Base-by-base conservation (phyloP, 2,113 vertebrate species). In the Chaetorhynchus papuensis region DNA sequence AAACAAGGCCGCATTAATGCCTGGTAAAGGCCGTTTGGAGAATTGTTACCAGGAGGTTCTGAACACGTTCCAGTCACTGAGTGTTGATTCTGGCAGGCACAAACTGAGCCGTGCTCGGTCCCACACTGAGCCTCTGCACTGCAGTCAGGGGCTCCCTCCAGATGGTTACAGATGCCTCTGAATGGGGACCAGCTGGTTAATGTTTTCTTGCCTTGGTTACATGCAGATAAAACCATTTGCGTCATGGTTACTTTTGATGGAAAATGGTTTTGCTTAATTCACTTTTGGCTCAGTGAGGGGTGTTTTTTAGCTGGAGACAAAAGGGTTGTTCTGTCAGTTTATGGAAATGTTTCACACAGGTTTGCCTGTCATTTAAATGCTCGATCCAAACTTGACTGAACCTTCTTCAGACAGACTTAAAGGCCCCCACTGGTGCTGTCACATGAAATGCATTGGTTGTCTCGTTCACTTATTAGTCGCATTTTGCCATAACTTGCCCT, bases 131-230 rank as follows among this genome's bases (percentile, higher is more conserved):
- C 74, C 6, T 5, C n/a, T 92, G 80, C 93, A 8, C 69, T 94
- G 90, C 56, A 84, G 23, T 87, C 7, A 7, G 94, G 88, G 76
- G 93, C 83, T 96, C 93, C 64, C 90, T 94, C 95, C 95, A 97
- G 94, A 93, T 96, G 95, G 90, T 94, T 97, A 20, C 94, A 96
- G 90, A 96, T 96, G 96, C 86, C 86, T 89, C 68, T 52, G 93
- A 95, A 93, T 72, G 57, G 86, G 47, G 83, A 94, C 56, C 96
- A 96, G 96, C 92, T 97, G 95, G 95, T 90, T 93, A 92, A 96
- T 96, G 96, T 96, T 95, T 96, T 49, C 90, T 81, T 96, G 92
- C 94, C 92, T 94, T 94, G 96, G 95, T 96, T 96, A 89, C 93
- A 69, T 35, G 88, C 92, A 95, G 93, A 94, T 86, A 96, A 90